phyloP scores from a whole-genome alignment of 2,113 vertebrate species.

The Monarcha castaneiventris region DNA sequence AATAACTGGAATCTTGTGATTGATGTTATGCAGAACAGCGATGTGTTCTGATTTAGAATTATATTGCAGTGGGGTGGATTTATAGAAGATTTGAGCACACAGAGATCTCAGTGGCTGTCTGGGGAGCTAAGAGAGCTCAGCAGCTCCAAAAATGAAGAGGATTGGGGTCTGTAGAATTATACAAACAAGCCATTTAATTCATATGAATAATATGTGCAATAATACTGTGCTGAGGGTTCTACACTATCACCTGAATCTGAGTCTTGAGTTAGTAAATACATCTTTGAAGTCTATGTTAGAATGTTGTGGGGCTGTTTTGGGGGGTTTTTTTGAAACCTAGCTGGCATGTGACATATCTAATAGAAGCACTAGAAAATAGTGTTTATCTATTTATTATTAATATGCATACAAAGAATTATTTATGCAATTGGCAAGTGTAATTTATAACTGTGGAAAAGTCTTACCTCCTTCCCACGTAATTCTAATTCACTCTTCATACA shows the following conservation, averaged over 20 bases:
- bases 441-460: background rate
- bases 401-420: background rate
- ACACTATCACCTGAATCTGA: background rate
- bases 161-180: background rate
- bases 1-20: background rate
- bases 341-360: background rate
- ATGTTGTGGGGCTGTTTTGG: background rate
- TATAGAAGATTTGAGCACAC: background rate
- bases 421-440: background rate
- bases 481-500: background rate
- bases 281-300: background rate
- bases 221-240: background rate
- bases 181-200: background rate
- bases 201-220: background rate
- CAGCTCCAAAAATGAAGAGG: background rate
- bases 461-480: background rate
- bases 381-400: background rate
- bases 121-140: background rate
- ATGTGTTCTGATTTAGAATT: background rate
- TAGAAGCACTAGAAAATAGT: background rate
- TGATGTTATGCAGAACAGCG: background rate
- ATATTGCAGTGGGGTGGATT: background rate
- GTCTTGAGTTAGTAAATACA: background rate
- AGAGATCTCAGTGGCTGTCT: background rate
- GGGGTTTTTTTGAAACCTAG: background rate